Percentiles rank a stretch among this genome's conserved stretches.
phyloP scores from a whole-genome alignment of 2,888 invertebrate genomes.

The Harmothoe impar region DNA sequence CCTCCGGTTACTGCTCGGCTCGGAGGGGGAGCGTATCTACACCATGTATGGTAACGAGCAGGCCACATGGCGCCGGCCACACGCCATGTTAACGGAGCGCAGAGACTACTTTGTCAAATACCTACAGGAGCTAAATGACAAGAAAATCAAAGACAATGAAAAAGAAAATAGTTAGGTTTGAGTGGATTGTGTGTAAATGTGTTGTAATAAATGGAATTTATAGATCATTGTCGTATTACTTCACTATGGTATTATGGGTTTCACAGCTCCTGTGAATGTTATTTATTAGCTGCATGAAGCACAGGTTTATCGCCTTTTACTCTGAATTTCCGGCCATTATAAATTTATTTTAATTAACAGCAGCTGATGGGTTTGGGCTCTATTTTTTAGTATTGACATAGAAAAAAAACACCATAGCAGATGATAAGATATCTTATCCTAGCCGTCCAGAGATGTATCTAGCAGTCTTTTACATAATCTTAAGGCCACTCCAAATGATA shows the following conservation, averaged over 20 bases:
- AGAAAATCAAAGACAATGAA: neutral
- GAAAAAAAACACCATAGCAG: too few relatives aligned
- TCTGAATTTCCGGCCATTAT: too few relatives aligned
- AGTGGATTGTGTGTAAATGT: neutral
- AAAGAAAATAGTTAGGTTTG: neutral
- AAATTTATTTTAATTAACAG: too few relatives aligned
- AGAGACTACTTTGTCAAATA: conserved; percentile 63
- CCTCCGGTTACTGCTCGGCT: conserved; percentile 87
- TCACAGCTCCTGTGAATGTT: too few relatives aligned
- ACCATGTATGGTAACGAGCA: conserved; percentile 67
- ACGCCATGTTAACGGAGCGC: conserved; percentile 63
- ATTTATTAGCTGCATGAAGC: too few relatives aligned
- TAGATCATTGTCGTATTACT: neutral
- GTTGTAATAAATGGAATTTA: neutral
- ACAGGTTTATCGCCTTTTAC: too few relatives aligned
- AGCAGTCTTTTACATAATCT: too few relatives aligned
- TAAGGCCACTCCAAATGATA: too few relatives aligned
- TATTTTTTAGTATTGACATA: too few relatives aligned
- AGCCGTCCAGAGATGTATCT: too few relatives aligned
- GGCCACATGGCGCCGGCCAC: conserved; percentile 63
- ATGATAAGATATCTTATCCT: too few relatives aligned
- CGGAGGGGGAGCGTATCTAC: conserved; percentile 84
- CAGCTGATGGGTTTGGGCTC: too few relatives aligned
- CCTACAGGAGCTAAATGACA: neutral
- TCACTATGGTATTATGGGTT: neutral